A percentile compares a stretch with the other conserved stretches of the same genome.
Conservation (phyloP, 1,140 invertebrate genomes). For the Drosophila teissieri region DNA sequence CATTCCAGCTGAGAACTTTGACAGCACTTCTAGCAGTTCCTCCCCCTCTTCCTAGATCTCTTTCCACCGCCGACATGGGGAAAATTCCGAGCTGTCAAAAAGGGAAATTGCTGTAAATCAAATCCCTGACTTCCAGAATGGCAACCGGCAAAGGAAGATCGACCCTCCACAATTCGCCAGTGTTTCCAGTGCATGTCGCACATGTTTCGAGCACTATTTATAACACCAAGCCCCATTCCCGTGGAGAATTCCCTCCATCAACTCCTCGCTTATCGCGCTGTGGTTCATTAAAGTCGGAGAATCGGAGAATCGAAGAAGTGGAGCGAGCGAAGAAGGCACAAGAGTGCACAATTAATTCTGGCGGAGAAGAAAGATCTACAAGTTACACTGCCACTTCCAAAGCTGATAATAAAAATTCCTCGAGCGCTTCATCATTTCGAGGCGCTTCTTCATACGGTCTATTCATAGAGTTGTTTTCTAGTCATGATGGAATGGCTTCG, state of each 20-base stretch:
- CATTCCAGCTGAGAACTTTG: conserved; percentile 20
- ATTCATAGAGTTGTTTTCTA: conserved; percentile 41
- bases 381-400: conserved; percentile 17
- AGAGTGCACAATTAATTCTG: conserved; percentile 37
- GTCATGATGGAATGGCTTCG: conserved; percentile 36
- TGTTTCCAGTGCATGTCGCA: conserved; percentile 10
- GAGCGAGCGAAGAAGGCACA: conserved; percentile 6
- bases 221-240: conserved; percentile 4
- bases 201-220: conserved; percentile 25
- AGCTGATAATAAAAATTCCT: conserved; percentile 40
- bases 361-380: conserved; percentile 6
- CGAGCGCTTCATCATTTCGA: conserved; percentile 20
- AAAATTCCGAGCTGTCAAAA: conserved; percentile 24
- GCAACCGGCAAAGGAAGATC: conserved; percentile 15
- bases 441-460: conserved; percentile 13
- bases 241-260: conserved; percentile 3
- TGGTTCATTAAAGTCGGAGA: conserved; percentile 30
- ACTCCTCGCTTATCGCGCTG: conserved; percentile 30
- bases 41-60: background rate
- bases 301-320: conserved; percentile 15
- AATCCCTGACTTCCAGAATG: conserved; percentile 24
- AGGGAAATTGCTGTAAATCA: conserved; percentile 15
- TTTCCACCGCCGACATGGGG: background rate
- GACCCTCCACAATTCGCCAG: conserved; percentile 25
- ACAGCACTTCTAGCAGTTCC: background rate